Evolutionary conservation across 2,888 invertebrate genomes (phyloP).

Genomic region (Ochropacha duplaris): DNA sequence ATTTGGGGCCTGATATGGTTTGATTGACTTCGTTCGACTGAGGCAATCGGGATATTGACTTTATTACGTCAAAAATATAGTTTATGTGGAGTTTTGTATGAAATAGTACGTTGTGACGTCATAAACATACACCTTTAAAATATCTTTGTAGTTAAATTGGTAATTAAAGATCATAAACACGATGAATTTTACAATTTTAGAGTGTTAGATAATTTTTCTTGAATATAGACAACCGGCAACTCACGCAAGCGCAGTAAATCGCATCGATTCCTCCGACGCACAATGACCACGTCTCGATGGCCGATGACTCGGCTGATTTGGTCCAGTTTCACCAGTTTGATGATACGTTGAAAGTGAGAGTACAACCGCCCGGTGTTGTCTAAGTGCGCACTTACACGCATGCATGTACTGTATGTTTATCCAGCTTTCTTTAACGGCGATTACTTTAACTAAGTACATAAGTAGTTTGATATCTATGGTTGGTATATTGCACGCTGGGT

Average conservation of each 20-base stretch:
- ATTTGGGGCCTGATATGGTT: too few species aligned
- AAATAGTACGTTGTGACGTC: too few species aligned
- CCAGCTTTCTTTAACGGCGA: background rate
- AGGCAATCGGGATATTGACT: too few species aligned
- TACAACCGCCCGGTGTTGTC: background rate
- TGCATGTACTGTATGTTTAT: background rate
- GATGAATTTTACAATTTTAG: too few species aligned
- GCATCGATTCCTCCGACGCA: background rate
- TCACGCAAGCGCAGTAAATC: background rate
- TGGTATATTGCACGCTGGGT: background rate
- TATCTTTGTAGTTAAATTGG: too few species aligned
- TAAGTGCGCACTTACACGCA: background rate
- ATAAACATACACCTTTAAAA: too few species aligned
- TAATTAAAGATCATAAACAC: too few species aligned
- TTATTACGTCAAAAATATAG: too few species aligned
- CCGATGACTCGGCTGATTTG: conserved; percentile 1
- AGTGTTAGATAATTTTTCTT: too few species aligned
- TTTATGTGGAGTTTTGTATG: too few species aligned
- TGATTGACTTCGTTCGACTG: too few species aligned
- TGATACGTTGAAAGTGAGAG: conserved; percentile 8
- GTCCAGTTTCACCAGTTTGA: conserved; percentile 4
- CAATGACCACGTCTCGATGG: background rate
- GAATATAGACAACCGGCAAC: background rate
- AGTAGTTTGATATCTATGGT: background rate
- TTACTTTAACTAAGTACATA: background rate